Percentiles rank a stretch among this genome's conserved stretches.
Conservation (phyloP, 2,797 vertebrate genomes). For the Macropodus opercularis region DNA sequence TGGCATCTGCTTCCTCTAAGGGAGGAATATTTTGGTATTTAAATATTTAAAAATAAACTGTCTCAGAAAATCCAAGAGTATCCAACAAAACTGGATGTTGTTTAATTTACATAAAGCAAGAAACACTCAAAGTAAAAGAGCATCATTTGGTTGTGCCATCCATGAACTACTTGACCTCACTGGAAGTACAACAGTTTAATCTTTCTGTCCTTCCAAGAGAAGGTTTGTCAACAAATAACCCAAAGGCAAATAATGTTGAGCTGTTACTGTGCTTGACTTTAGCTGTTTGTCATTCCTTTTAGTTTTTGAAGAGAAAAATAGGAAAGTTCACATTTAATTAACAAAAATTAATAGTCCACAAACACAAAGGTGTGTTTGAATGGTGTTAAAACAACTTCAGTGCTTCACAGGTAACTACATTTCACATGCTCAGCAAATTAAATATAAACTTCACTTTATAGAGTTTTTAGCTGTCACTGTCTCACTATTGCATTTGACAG, state of each 20-base stretch:
- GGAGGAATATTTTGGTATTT: constrained; percentile 54
- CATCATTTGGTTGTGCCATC: constrained; percentile 7
- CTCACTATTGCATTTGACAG: background rate
- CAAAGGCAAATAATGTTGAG: constrained; percentile 21
- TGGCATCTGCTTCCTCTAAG: constrained; percentile 33
- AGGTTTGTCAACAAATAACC: constrained; percentile 23
- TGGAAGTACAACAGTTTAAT: constrained; percentile 10
- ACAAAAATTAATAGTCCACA: background rate
- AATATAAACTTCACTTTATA: background rate
- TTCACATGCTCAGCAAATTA: background rate
- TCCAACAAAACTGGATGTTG: constrained; percentile 16
- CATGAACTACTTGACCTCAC: constrained; percentile 5
- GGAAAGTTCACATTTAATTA: background rate
- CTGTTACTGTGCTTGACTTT: constrained; percentile 27
- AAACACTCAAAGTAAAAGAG: background rate
- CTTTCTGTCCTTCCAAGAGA: background rate
- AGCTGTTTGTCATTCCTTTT: constrained; percentile 19
- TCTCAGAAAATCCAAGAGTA: constrained; percentile 34
- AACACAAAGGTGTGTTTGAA: background rate
- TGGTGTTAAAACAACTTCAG: background rate
- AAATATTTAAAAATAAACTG: constrained; percentile 39
- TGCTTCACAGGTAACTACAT: background rate
- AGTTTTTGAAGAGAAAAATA: background rate
- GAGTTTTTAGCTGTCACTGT: background rate
- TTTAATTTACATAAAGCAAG: constrained; percentile 14